These are phyloP conservation scores for Antidorcas marsupialis DNA, from an alignment of 2,113 vertebrate species.

Conservation along the genomic window DNA sequence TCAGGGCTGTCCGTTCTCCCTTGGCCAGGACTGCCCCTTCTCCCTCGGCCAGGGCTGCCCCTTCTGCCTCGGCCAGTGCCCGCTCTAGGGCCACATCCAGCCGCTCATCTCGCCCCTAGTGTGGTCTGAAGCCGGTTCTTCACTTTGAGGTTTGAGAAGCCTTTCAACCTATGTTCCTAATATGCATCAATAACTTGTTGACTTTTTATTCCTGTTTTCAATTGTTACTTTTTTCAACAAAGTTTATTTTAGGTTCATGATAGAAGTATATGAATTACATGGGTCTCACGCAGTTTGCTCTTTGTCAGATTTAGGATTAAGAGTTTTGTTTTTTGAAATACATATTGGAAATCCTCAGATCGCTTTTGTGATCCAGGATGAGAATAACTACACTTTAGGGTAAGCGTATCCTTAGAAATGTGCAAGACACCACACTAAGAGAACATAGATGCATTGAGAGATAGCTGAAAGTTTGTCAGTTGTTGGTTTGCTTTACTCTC, in stretches of 20 bases:
- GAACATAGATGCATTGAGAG: no score
- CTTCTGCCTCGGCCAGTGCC: no score
- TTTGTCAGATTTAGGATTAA: not conserved
- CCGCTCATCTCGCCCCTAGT: rapidly evolving
- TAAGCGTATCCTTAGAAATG: not conserved
- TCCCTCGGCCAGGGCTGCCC: not conserved
- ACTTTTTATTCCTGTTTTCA: not conserved
- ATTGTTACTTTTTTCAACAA: not conserved
- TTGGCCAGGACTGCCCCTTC: rapidly evolving
- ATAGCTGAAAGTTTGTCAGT: no score
- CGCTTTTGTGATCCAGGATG: not conserved
- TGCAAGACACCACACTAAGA: not conserved
- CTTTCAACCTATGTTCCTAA: not conserved
- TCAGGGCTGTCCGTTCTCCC: rapidly evolving
- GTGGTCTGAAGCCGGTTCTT: not conserved
- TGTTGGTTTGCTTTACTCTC: no score
- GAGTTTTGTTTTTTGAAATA: not conserved
- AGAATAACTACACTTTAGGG: not conserved
- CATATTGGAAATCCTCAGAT: not conserved
- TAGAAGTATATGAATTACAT: not conserved
- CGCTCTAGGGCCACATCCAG: not conserved
- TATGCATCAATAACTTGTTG: not conserved
- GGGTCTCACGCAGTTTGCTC: not conserved
- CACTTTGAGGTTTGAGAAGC: no score
- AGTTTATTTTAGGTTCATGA: not conserved